Evolutionary conservation across 1,140 invertebrate genomes (phyloP).

Genomic region (Dreissena rostriformis): DNA sequence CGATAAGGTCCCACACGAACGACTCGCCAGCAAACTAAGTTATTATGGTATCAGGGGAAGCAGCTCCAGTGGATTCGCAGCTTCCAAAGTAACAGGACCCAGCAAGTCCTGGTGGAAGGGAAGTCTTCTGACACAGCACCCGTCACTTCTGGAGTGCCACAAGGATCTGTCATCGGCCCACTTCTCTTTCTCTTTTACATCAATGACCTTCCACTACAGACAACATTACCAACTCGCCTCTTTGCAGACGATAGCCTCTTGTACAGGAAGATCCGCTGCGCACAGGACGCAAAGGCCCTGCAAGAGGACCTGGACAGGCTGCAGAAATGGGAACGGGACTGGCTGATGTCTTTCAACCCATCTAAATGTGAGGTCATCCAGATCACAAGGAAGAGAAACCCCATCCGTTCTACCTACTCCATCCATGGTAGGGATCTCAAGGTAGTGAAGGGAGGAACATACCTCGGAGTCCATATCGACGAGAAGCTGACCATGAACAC

Average conservation of each 20-base stretch:
- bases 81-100: too few relatives aligned
- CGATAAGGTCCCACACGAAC: constrained; percentile 54
- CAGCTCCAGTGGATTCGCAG: constrained; percentile 5
- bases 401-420: not conserved
- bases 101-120: too few relatives aligned
- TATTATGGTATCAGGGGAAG: constrained; percentile 41
- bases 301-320: constrained; percentile 39
- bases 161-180: too few relatives aligned
- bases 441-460: constrained; percentile 10
- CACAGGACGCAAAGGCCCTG: not conserved
- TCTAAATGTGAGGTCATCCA: constrained; percentile 36
- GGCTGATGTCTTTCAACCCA: constrained; percentile 54
- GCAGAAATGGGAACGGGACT: constrained; percentile 48
- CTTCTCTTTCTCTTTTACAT: constrained; percentile 12
- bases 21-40: constrained; percentile 35
- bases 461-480: constrained; percentile 21
- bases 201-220: constrained; percentile 1
- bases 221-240: not conserved
- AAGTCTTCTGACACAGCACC: too few relatives aligned
- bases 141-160: too few relatives aligned
- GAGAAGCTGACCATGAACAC: constrained; percentile 3
- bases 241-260: constrained; percentile 19
- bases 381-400: constrained; percentile 42
- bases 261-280: not conserved
- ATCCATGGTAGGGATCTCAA: constrained; percentile 11